Evolutionary conservation across 30 jellyfish, hydroid and myxozoan species (phyloP).

Genomic region (Calvadosia cruxmelitensis): DNA sequence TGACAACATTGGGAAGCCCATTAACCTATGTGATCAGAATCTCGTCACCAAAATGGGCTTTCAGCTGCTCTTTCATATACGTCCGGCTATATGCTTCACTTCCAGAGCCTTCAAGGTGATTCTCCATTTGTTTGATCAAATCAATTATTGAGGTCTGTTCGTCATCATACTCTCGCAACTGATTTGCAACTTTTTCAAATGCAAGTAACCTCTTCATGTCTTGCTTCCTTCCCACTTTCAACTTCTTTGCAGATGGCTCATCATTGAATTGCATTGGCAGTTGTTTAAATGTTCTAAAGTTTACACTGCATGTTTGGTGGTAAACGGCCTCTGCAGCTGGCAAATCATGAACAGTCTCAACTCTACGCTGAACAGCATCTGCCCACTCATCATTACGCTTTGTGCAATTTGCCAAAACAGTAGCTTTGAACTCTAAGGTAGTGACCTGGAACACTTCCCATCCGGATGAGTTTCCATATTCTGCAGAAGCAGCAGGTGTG

Average conservation of each 20-base stretch:
- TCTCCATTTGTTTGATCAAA: conserved; percentile 10
- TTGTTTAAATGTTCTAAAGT: conserved; percentile 10
- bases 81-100: conserved; percentile 16
- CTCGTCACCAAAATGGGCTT: conserved; percentile 6
- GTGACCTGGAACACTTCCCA: conserved; percentile 11
- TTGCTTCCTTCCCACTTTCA: conserved; percentile 1
- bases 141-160: conserved; percentile 4
- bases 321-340: conserved; percentile 24
- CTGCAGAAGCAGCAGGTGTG: not conserved
- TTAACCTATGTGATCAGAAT: conserved; percentile 13
- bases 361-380: conserved; percentile 7
- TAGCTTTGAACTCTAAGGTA: not conserved
- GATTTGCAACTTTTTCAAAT: not conserved
- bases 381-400: conserved; percentile 7
- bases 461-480: not conserved
- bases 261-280: not conserved
- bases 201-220: conserved; percentile 4
- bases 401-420: not conserved
- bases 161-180: conserved; percentile 5
- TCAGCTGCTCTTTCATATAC: conserved; percentile 4
- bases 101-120: conserved; percentile 4
- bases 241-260: conserved; percentile 7
- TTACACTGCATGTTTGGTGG: conserved; percentile 15
- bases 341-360: conserved; percentile 6
- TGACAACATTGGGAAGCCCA: conserved; percentile 14